These are phyloP conservation scores for Taphrorychus bicolor DNA, from an alignment of 2,888 invertebrate species.

Conservation along the genomic window DNA sequence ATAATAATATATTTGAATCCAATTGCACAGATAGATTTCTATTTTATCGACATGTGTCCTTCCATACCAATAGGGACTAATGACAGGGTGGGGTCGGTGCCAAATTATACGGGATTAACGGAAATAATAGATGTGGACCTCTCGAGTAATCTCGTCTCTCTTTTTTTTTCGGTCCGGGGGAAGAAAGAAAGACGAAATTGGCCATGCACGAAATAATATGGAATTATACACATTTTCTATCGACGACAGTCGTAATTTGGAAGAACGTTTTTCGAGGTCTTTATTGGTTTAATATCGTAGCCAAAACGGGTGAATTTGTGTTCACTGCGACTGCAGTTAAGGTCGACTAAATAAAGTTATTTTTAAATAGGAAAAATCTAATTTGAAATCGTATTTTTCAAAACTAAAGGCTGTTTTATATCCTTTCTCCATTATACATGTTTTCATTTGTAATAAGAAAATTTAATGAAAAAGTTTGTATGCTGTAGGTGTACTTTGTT, in stretches of 20 bases:
- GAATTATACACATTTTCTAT: conserved; percentile 13
- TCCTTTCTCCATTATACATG: no score
- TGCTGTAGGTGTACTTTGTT: no score
- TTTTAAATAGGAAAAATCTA: no score
- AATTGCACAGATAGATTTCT: conserved; percentile 44
- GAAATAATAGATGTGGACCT: conserved; percentile 41
- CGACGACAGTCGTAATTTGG: conserved; percentile 12
- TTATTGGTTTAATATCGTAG: conserved; percentile 2
- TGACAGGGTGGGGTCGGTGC: conserved; percentile 35
- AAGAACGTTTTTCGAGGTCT: conserved; percentile 1
- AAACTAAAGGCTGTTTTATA: no score
- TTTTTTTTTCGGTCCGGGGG: conserved; percentile 8
- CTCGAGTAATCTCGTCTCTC: conserved; percentile 33
- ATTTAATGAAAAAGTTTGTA: no score
- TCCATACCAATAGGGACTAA: conserved; percentile 42
- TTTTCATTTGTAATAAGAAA: no score
- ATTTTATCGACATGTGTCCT: conserved; percentile 43
- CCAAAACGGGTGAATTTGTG: neutral
- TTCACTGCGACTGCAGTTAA: no score
- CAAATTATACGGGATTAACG: conserved; percentile 41
- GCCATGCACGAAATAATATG: conserved; percentile 3
- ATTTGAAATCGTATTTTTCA: no score
- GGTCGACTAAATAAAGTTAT: no score
- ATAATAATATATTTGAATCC: conserved; percentile 40
- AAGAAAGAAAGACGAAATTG: conserved; percentile 23